phyloP scores from a whole-genome alignment of 1,140 invertebrate genomes.

The Lucilia cuprina region DNA sequence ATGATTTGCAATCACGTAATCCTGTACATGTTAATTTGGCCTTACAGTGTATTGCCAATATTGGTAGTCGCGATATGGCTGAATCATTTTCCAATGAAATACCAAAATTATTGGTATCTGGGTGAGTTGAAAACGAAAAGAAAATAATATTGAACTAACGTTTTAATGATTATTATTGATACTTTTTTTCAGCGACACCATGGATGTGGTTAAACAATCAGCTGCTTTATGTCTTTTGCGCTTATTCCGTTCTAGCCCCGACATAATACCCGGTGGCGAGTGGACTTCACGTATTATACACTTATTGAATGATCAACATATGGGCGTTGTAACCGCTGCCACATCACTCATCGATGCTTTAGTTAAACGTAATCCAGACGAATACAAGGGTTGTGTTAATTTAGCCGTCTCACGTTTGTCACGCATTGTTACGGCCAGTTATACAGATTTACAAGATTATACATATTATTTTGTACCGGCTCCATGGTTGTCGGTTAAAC shows the following conservation, averaged over 20 bases:
- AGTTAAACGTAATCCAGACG: constrained; percentile 98
- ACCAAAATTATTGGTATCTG: constrained; percentile 96
- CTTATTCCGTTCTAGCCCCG: constrained; percentile 89
- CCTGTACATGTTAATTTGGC: constrained; percentile 98
- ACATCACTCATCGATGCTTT: constrained; percentile 97
- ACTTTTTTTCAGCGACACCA: constrained; percentile 81
- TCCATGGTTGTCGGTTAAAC: constrained; percentile 98
- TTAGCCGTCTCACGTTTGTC: constrained; percentile 96
- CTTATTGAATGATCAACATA: constrained; percentile 97
- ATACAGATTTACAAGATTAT: constrained; percentile 98
- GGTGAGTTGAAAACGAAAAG: constrained; percentile 67
- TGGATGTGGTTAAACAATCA: constrained; percentile 99
- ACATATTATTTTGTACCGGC: constrained; percentile 99
- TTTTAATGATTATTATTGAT: not conserved
- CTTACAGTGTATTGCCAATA: constrained; percentile 99
- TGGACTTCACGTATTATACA: constrained; percentile 99
- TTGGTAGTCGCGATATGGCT: constrained; percentile 99
- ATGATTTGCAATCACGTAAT: constrained; percentile 96
- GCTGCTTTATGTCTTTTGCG: constrained; percentile 95
- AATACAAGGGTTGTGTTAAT: constrained; percentile 99
- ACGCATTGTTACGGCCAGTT: constrained; percentile 96
- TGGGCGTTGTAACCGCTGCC: constrained; percentile 98
- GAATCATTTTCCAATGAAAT: constrained; percentile 98
- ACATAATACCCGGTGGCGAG: constrained; percentile 96
- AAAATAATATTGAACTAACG: constrained; percentile 8